Evolutionary conservation across 2,888 invertebrate species (phyloP), one percentile per base, ranked within the genome.

Genomic region (Melinopterus prodromus): DNA sequence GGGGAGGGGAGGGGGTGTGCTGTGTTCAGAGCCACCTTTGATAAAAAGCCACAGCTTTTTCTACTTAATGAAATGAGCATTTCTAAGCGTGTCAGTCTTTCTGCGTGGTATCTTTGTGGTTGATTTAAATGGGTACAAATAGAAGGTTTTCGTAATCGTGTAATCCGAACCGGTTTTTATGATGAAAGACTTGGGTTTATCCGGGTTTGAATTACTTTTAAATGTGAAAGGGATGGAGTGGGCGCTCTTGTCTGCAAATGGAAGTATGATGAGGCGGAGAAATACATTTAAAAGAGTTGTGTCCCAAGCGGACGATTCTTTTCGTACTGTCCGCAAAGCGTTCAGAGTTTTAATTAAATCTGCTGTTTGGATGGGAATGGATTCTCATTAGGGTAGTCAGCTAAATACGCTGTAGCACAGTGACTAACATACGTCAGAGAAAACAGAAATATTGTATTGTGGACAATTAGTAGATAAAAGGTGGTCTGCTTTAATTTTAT

Each of bases 21-120:
- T 53, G 53, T 12, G 53, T 53, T 53, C 53, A 53, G 53, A 53
- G 7, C 12, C 53, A 53, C 53, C 53, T 53, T 53, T 53, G 53
- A 53, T 53, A 7, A 53, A 74, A 74, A 0, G n/a, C 9, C 7
- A 37, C n/a, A 16, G 74, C 35, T 74, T 74, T 74, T 26, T 26
- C 26, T 74, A 36, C 74, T 74, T 74, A 74, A 74, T 74, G 74
- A 74, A 74, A 74, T 74, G 74, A 74, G 37, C 74, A 37, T 74
- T 74, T 74, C 53, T 53, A 3, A 26, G 26, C 26, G 26, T 26
- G 53, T 53, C 12, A 53, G 2, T 53, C 9, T 53, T 53, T 53
- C 9, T 9, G 12, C 1, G 1, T 53, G 12, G 9, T 12, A 53
- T 12, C 53, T 53, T 53, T 53, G 53, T 53, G 53, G 53, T 6